Percentiles rank a stretch among this genome's conserved stretches.
Evolutionary conservation across 2,113 vertebrate genomes (phyloP).

Genomic region (Phalacrocorax brasilianus): DNA sequence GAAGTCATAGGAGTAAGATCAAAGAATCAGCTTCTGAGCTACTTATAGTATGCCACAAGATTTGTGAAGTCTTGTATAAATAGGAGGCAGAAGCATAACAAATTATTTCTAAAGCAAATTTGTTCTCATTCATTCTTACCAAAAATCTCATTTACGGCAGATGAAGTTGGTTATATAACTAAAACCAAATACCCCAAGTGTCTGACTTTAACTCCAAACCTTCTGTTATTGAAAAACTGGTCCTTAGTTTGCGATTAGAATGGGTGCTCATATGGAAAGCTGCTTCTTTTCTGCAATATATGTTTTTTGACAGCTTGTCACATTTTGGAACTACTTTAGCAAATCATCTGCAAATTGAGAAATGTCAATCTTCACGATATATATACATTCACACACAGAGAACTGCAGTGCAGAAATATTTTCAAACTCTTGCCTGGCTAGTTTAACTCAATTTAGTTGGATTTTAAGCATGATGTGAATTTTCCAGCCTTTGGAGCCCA

Average conservation of each 20-base stretch:
- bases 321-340: conserved; percentile 68
- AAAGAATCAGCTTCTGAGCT: conserved; percentile 26
- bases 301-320: conserved; percentile 63
- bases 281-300: conserved; percentile 45
- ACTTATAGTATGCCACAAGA: neutral
- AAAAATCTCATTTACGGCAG: conserved; percentile 31
- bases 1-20: conserved; percentile 9
- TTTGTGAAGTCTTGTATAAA: conserved; percentile 27
- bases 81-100: conserved; percentile 25
- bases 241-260: conserved; percentile 44
- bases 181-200: conserved; percentile 41
- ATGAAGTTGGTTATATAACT: neutral
- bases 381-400: conserved; percentile 53
- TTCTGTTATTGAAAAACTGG: conserved; percentile 46
- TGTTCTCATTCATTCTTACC: conserved; percentile 44
- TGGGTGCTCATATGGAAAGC: conserved; percentile 43
- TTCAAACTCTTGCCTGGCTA: conserved; percentile 54
- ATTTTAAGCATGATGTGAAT: conserved; percentile 57
- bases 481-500: conserved; percentile 53
- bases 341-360: conserved; percentile 71
- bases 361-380: conserved; percentile 66
- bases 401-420: conserved; percentile 66
- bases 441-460: conserved; percentile 33
- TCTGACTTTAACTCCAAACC: conserved; percentile 54
- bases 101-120: conserved; percentile 45